Evolutionary conservation across 2,888 invertebrate genomes (phyloP), one percentile per base, ranked within the genome.

Genomic region (Allophyes oxyacanthae): DNA sequence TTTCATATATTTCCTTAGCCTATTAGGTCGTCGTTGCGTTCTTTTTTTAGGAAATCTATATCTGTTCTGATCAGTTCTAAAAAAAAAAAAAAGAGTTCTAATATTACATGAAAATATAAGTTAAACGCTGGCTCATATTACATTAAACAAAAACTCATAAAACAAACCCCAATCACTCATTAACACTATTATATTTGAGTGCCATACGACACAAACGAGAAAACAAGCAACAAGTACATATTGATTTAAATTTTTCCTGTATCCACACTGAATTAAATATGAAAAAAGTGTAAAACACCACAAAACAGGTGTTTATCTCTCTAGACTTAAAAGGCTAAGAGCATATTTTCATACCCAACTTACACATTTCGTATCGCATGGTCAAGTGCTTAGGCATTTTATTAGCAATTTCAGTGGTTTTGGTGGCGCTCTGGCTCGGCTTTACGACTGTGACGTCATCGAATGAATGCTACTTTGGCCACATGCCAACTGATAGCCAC

Each of bases 401-500:
- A 68, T 71, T 63, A 65, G 59, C 63, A 58, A 50, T 58, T 68
- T 69, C 65, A 74, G 57, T 62, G 48, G 59, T 59, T 61, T 59
- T 50, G 56, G 52, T 75, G 40, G 64, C 44, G 36, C 44, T n/a
- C n/a, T 70, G 68, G 51, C 42, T 45, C 41, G 43, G 41, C 50
- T 78, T 76, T 74, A 77, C 75, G 69, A 61, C 60, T 56, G 73
- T 83, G 86, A 88, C 86, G 85, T 88, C 86, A 87, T 83, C 80
- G 79, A 83, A 84, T 86, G 80, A 83, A 86, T 81, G 83, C 83
- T 81, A 82, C 84, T 86, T 87, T 92, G 93, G 93, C 87, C 60
- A 55, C 65, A 76, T 72, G 90, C 92, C 93, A 92, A 84, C 83
- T 87, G 89, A 90, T 90, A 92, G 84, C 83, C 86, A 84, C 88